phyloP scores from a whole-genome alignment of 35 echinoderm and acorn worm genomes.

The Apostichopus californicus region DNA sequence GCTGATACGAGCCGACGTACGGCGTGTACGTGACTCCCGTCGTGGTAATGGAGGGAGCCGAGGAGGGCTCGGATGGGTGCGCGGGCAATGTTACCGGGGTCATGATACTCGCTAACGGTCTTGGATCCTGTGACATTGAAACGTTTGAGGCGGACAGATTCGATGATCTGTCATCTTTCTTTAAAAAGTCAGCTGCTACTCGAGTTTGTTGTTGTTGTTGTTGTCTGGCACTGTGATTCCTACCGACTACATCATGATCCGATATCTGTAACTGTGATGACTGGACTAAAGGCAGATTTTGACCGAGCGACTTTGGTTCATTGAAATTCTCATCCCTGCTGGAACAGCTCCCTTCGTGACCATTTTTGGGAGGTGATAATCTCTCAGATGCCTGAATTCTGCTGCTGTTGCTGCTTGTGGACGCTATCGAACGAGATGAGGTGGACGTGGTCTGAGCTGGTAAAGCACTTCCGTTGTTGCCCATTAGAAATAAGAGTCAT shows the following conservation, averaged over 20 bases:
- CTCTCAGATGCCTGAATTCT: not conserved
- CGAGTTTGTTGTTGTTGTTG: not conserved
- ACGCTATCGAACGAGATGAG: not conserved
- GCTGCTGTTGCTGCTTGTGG: not conserved
- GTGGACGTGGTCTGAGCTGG: not conserved
- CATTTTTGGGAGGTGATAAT: not conserved
- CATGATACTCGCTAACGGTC: not conserved
- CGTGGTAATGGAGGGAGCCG: not conserved
- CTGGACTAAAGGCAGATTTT: not conserved
- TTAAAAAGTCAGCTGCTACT: not conserved
- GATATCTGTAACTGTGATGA: not conserved
- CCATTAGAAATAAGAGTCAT: not conserved
- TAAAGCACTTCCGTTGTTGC: constrained; percentile 7
- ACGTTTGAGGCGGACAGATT: not conserved
- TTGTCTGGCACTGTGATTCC: not conserved
- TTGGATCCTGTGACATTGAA: not conserved
- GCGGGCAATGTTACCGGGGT: constrained; percentile 50
- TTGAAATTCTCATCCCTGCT: constrained; percentile 40
- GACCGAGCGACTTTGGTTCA: not conserved
- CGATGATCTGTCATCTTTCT: not conserved
- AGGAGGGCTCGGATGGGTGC: not conserved
- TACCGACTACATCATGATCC: not conserved
- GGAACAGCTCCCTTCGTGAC: not conserved
- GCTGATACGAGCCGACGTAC: constrained; percentile 23
- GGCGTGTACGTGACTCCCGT: constrained; percentile 39